Evolutionary conservation across 2,113 vertebrate genomes (phyloP), one percentile per base, ranked within the genome.

Genomic region (Sebastes schlegelii): DNA sequence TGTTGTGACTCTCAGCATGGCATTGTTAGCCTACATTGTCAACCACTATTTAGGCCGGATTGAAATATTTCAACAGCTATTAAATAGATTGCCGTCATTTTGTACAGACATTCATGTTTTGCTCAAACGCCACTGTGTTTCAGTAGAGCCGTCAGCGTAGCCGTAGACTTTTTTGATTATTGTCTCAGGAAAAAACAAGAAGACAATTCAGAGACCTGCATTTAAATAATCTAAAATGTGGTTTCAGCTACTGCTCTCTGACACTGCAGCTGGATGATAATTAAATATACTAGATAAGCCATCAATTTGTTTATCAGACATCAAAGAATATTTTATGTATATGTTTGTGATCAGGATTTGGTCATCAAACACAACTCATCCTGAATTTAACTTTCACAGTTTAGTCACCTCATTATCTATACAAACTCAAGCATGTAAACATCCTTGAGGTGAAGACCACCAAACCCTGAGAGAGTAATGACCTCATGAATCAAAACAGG

Each of bases 401-500:
- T 14, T 21, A 57, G 52, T 62, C 54, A 63, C 23, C 40, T 85
- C 71, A 79, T 63, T 63, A 78, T 78, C 57, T 65, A 52, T 42
- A 67, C 77, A 65, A 70, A 60, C 19, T 46, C 2, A 19, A 58
- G 63, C 0, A 1, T 79, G 71, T 52, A 54, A 87, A 87, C 55
- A 78, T 65, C 63, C 69, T 77, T 65, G 79, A 89, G 62, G 61
- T 40, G 63, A 77, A 55, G 54, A 60, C 46, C 21, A 60, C 46
- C 21, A 62, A 84, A 58, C 63, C 49, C 66, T 62, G 79, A 43
- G 26, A 42, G 74, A 71, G 52, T 17, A 43, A 86, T 90, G 88
- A 92, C 77, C 52, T 89, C 88, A 91, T 90, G 80, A 79, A 76
- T 84, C 71, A 88, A 79, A 62, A 57, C 51, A 7, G 72, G 62